These are phyloP conservation scores for Ennomos quercinarius DNA, from an alignment of 2,888 invertebrate species.

Conservation along the genomic window DNA sequence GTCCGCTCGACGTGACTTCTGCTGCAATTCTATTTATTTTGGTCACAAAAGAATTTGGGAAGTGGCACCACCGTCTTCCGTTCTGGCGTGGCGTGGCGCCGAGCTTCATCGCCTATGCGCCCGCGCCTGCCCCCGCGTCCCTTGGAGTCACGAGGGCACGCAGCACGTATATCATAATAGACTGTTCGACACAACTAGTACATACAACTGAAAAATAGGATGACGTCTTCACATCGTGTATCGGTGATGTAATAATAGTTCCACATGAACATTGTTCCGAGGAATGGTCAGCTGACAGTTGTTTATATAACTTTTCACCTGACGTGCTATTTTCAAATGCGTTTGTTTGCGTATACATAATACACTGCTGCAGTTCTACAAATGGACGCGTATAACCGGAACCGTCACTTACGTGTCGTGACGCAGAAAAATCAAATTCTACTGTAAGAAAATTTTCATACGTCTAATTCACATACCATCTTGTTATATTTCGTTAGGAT, in stretches of 20 bases:
- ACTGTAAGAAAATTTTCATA: slow-evolving; percentile 12
- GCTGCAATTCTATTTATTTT: slow-evolving; percentile 6
- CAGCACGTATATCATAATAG: slow-evolving; percentile 34
- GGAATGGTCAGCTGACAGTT: slow-evolving; percentile 40
- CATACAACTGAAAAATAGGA: slow-evolving; percentile 51
- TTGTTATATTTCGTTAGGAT: too few species aligned
- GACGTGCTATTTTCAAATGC: slow-evolving; percentile 37
- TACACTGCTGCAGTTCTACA: slow-evolving; percentile 6
- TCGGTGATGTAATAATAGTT: slow-evolving; percentile 66
- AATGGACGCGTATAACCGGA: not conserved
- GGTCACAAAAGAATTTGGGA: slow-evolving; percentile 24
- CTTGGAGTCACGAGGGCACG: slow-evolving; percentile 41
- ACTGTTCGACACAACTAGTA: slow-evolving; percentile 50
- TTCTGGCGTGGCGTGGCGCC: slow-evolving; percentile 63
- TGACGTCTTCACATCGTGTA: slow-evolving; percentile 56
- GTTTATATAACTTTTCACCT: slow-evolving; percentile 37
- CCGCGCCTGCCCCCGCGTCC: slow-evolving; percentile 29
- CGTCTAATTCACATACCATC: slow-evolving; percentile 7
- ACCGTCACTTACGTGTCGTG: not conserved
- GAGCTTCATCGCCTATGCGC: slow-evolving; percentile 41
- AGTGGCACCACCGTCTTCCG: slow-evolving; percentile 44
- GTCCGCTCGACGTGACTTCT: slow-evolving; percentile 10
- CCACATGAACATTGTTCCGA: slow-evolving; percentile 49
- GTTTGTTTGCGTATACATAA: slow-evolving; percentile 11
- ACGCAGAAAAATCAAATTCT: slow-evolving; percentile 1